Evolutionary conservation across 2,888 invertebrate species (phyloP).

Genomic region (Eupithecia vulgata): DNA sequence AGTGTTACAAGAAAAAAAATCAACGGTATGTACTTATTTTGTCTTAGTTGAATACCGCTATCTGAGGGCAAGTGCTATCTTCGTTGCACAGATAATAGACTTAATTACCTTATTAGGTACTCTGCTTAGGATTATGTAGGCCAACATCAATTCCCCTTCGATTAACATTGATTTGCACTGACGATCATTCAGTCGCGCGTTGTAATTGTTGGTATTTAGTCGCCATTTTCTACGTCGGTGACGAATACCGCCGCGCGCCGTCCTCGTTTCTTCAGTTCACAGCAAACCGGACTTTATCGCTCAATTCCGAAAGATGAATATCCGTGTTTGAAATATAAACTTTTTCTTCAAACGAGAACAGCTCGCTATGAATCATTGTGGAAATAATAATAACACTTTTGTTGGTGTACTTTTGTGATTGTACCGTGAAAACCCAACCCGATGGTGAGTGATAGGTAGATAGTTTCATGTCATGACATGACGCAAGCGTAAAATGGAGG

Average conservation of each 20-base stretch:
- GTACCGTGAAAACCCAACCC: slow-evolving; percentile 50
- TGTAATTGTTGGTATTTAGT: slow-evolving; percentile 83
- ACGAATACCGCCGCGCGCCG: slow-evolving; percentile 79
- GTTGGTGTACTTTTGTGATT: slow-evolving; percentile 57
- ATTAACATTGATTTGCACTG: slow-evolving; percentile 62
- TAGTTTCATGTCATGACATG: slow-evolving; percentile 36
- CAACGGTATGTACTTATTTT: slow-evolving; percentile 66
- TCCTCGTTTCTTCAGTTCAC: slow-evolving; percentile 71
- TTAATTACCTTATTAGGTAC: slow-evolving; percentile 46
- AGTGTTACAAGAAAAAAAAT: slow-evolving; percentile 49
- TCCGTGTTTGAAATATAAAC: slow-evolving; percentile 53
- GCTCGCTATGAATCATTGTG: slow-evolving; percentile 77
- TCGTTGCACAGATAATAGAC: slow-evolving; percentile 58
- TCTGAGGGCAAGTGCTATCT: slow-evolving; percentile 64
- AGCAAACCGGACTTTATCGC: slow-evolving; percentile 76
- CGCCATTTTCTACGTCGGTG: slow-evolving; percentile 83
- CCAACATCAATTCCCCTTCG: slow-evolving; percentile 53
- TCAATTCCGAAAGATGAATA: slow-evolving; percentile 70
- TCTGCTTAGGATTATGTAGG: slow-evolving; percentile 50
- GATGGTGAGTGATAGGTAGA: slow-evolving; percentile 40
- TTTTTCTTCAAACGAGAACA: slow-evolving; percentile 67
- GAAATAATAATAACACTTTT: slow-evolving; percentile 74
- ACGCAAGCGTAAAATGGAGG: slow-evolving; percentile 62
- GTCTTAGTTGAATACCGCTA: slow-evolving; percentile 47
- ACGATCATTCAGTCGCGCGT: slow-evolving; percentile 61